These are phyloP conservation scores for Allacma fusca DNA, from an alignment of 2,888 invertebrate genomes.

Conservation along the genomic window DNA sequence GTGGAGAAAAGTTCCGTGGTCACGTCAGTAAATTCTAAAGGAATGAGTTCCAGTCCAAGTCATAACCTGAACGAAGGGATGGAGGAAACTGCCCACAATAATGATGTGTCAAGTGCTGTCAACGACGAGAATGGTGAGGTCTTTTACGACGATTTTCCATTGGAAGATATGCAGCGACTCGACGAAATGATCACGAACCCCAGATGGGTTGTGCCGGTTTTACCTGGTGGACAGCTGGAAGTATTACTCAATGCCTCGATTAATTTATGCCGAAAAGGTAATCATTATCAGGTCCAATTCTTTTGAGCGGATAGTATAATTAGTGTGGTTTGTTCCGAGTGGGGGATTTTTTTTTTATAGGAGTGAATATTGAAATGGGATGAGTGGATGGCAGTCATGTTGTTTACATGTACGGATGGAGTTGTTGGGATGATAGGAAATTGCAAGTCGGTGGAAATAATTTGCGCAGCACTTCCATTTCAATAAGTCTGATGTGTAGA, in stretches of 20 bases:
- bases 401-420: too few relatives aligned
- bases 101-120: slow-evolving; percentile 35
- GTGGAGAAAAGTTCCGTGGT: too few relatives aligned
- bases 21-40: neutral
- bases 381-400: too few relatives aligned
- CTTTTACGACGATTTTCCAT: slow-evolving; percentile 72
- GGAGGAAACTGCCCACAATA: slow-evolving; percentile 39
- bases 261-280: slow-evolving; percentile 84
- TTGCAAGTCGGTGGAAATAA: too few relatives aligned
- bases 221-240: slow-evolving; percentile 95
- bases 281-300: slow-evolving; percentile 52
- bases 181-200: slow-evolving; percentile 97
- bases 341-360: too few relatives aligned
- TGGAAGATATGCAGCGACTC: slow-evolving; percentile 82
- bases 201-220: slow-evolving; percentile 95
- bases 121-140: slow-evolving; percentile 42
- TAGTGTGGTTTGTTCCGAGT: too few relatives aligned
- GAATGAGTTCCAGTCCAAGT: slow-evolving; percentile 15
- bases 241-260: slow-evolving; percentile 88
- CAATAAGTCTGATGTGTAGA: too few relatives aligned
- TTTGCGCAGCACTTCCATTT: too few relatives aligned
- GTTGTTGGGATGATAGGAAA: too few relatives aligned
- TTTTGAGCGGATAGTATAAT: neutral
- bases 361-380: too few relatives aligned
- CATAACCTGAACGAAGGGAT: slow-evolving; percentile 41